phyloP scores from a whole-genome alignment of 2,113 vertebrate species.

The Eulemur rufifrons region DNA sequence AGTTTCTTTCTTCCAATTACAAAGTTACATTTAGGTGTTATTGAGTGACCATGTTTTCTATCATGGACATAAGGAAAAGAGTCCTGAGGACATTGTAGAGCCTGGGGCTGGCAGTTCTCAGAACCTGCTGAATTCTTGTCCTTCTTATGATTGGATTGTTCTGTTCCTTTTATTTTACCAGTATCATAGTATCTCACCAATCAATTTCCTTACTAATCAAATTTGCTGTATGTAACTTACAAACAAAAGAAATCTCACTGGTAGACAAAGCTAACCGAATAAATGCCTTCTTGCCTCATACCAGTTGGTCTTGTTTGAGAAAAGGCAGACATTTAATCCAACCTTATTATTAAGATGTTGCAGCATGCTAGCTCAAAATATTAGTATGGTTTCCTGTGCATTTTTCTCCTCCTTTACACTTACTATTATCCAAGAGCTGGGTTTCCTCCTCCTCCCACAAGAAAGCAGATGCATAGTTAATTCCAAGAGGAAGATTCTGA shows the following conservation, averaged over 20 bases:
- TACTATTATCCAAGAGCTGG: not conserved
- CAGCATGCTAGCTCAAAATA: not conserved
- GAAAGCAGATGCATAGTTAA: not conserved
- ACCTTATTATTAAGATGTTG: not conserved
- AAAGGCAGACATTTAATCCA: not conserved
- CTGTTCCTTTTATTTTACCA: not conserved
- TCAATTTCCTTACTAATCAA: not conserved
- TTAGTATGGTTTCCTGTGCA: not conserved
- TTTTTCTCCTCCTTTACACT: not conserved
- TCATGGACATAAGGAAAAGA: not conserved
- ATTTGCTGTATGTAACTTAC: not conserved
- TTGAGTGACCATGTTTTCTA: not conserved
- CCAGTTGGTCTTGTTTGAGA: not conserved
- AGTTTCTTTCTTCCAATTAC: not conserved
- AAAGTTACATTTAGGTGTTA: not conserved
- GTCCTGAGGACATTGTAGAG: not conserved
- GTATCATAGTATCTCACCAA: not conserved
- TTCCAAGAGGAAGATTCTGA: not conserved
- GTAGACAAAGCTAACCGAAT: constrained; percentile 1
- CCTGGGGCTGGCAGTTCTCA: no score
- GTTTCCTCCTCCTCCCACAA: not conserved
- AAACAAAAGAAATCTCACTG: not conserved
- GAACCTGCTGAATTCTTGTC: not conserved
- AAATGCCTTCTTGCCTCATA: not conserved
- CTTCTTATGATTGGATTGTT: not conserved